Evolutionary conservation across 2,888 invertebrate species (phyloP).

Genomic region (Zygothrica quintamaculata): DNA sequence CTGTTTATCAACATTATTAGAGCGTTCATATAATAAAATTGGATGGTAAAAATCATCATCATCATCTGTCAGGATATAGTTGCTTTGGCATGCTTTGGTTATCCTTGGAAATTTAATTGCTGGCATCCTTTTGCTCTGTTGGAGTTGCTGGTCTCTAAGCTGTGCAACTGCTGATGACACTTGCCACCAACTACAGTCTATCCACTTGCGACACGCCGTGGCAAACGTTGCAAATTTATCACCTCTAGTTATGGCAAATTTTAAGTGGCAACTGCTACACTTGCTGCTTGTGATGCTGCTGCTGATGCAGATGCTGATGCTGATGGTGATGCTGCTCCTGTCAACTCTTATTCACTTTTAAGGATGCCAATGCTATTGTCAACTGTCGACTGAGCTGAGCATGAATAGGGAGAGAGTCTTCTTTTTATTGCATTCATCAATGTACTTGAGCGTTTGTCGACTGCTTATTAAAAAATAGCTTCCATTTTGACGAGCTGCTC

Average conservation of each 20-base stretch:
- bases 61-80: conserved; percentile 8
- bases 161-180: conserved; percentile 60
- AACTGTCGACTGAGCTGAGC: background rate
- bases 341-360: conserved; percentile 39
- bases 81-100: background rate
- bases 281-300: conserved; percentile 2
- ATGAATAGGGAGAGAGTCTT: background rate
- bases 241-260: conserved; percentile 57
- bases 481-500: conserved; percentile 4
- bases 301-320: background rate
- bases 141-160: background rate
- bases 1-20: background rate
- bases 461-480: conserved; percentile 63
- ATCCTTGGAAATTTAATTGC: conserved; percentile 41
- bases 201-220: conserved; percentile 26
- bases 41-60: conserved; percentile 11
- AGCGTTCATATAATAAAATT: conserved; percentile 3
- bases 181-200: conserved; percentile 26
- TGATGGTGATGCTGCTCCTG: conserved; percentile 19
- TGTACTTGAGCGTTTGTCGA: conserved; percentile 53
- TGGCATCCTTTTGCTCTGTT: conserved; percentile 20
- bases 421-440: conserved; percentile 68
- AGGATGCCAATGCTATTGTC: conserved; percentile 13
- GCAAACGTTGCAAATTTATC: conserved; percentile 59
- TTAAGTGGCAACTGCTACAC: too few species aligned